Evolutionary conservation across 1,140 invertebrate genomes (phyloP).

Genomic region (Drosophila novamexicana): DNA sequence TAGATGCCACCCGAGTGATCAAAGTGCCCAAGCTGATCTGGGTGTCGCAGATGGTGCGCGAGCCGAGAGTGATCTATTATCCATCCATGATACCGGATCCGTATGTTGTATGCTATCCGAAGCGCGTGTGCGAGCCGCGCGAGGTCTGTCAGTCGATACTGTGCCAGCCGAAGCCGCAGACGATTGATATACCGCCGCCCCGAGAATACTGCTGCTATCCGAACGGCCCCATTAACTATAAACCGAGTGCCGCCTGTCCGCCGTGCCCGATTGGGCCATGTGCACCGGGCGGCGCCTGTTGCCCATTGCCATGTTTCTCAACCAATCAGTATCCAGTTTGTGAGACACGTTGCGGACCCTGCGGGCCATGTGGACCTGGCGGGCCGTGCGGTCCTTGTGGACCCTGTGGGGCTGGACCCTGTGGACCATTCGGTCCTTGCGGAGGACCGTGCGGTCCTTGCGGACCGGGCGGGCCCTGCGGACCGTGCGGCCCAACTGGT

Average conservation of each 20-base stretch:
- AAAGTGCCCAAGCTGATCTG: conserved; percentile 62
- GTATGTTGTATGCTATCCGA: conserved; percentile 70
- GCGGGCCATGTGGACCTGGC: conserved; percentile 57
- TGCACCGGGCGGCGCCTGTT: conserved; percentile 46
- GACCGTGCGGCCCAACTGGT: neutral
- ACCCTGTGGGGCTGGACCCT: conserved; percentile 48
- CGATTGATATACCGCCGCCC: conserved; percentile 65
- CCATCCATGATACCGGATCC: conserved; percentile 67
- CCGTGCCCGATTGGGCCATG: conserved; percentile 55
- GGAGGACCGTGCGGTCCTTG: neutral
- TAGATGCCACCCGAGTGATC: conserved; percentile 59
- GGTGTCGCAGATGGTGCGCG: conserved; percentile 64
- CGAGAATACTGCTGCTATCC: conserved; percentile 68
- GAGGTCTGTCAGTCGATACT: conserved; percentile 68
- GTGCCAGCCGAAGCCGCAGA: conserved; percentile 69
- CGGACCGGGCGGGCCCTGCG: neutral
- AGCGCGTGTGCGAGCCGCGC: conserved; percentile 57
- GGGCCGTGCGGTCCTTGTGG: conserved; percentile 40
- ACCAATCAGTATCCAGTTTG: conserved; percentile 62
- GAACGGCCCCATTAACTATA: conserved; percentile 61
- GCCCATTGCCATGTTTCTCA: conserved; percentile 56
- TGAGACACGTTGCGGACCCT: conserved; percentile 68
- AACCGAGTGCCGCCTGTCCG: conserved; percentile 57
- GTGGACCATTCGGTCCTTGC: conserved; percentile 56
- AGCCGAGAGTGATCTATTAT: conserved; percentile 63